A percentile compares a stretch with the other conserved stretches of the same genome.
Evolutionary conservation across 2,113 vertebrate species (phyloP).

Genomic region (Neomonachus schauinslandi): DNA sequence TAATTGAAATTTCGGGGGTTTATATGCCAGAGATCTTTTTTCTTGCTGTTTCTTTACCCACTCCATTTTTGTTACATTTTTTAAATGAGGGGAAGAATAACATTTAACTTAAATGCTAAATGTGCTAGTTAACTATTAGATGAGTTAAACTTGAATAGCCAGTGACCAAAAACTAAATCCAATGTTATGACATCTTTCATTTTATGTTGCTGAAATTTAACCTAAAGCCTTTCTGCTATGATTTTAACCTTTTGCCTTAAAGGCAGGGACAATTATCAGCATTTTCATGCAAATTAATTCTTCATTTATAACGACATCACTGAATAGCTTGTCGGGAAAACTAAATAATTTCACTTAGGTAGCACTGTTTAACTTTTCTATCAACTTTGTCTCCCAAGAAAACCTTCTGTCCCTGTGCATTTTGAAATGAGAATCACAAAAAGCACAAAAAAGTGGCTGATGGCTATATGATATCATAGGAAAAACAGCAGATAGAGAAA

Average conservation of each 20-base stretch:
- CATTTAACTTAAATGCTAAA: neutral
- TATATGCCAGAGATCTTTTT: neutral
- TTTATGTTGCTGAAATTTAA: neutral
- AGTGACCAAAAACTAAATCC: neutral
- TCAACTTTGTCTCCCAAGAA: neutral
- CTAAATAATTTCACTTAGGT: neutral
- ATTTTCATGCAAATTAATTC: conserved; percentile 3
- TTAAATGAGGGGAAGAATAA: neutral
- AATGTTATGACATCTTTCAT: neutral
- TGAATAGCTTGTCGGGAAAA: neutral
- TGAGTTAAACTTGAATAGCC: neutral
- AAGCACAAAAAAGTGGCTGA: neutral
- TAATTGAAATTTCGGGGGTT: neutral
- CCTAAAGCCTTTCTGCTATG: neutral
- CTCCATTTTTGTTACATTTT: neutral
- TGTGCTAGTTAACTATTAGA: neutral
- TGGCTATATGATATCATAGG: neutral
- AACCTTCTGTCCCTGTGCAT: neutral
- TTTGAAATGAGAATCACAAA: conserved; percentile 6
- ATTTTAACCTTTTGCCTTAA: conserved; percentile 26
- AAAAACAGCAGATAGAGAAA: neutral
- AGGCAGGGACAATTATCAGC: neutral
- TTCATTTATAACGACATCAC: neutral
- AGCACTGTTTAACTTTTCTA: neutral
- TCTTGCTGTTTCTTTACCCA: neutral